Evolutionary conservation across 2,113 vertebrate species (phyloP).

Genomic region (Laticauda colubrina): DNA sequence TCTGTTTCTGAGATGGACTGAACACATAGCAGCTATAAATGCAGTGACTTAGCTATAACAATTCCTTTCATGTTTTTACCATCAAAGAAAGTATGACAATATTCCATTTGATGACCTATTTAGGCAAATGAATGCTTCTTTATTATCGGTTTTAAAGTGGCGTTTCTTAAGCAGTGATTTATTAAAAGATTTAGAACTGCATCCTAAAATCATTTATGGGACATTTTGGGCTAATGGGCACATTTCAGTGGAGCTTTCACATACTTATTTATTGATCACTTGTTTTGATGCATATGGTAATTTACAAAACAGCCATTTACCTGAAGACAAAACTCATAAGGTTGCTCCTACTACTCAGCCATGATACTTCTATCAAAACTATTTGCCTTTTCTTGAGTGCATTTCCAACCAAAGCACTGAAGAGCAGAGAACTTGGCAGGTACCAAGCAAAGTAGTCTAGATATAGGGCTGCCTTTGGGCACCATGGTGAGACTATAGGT

Average conservation of each 20-base stretch:
- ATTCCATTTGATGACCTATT: conserved; percentile 57
- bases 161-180: conserved; percentile 37
- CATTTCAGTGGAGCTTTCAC: not conserved
- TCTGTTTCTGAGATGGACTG: not conserved
- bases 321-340: not conserved
- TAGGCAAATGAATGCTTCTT: conserved; percentile 29
- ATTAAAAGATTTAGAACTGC: conserved; percentile 38
- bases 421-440: not conserved
- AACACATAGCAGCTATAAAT: not conserved
- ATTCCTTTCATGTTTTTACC: conserved; percentile 22
- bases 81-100: not conserved
- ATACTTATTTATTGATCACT: not conserved
- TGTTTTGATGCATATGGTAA: not conserved
- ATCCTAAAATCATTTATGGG: not conserved
- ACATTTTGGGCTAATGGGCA: not conserved
- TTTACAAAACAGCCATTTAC: not conserved
- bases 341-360: not conserved
- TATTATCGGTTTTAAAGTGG: conserved; percentile 40
- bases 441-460: not conserved
- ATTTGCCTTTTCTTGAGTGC: not conserved
- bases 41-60: not conserved
- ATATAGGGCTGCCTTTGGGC: not conserved
- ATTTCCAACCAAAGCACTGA: not conserved
- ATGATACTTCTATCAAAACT: not conserved
- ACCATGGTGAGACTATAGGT: not conserved